Percentiles rank a stretch among this genome's conserved stretches.
These are phyloP conservation scores for Stichodactyla helianthus DNA, from an alignment of 64 coral and sea anemone species.

Conservation along the genomic window DNA sequence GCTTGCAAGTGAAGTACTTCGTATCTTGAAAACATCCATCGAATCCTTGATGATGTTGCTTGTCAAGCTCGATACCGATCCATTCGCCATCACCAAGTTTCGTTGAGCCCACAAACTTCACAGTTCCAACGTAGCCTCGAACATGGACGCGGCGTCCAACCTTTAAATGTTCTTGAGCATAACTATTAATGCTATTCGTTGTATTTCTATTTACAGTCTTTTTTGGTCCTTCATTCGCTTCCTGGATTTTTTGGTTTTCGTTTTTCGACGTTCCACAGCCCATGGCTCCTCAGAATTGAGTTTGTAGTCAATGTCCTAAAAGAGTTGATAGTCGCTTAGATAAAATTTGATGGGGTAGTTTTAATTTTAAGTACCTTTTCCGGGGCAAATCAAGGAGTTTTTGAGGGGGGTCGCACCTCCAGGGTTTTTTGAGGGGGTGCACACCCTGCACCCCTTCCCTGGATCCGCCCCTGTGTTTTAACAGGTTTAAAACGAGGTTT, in stretches of 20 bases:
- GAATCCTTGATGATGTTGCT: conserved; percentile 57
- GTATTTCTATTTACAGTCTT: background rate
- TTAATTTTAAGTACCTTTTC: no score
- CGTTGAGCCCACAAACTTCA: conserved; percentile 64
- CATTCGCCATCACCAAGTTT: conserved; percentile 69
- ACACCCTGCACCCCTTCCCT: no score
- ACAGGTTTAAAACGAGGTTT: no score
- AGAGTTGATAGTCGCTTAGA: no score
- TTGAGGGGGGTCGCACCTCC: no score
- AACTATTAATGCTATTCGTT: conserved; percentile 9
- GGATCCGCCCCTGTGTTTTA: no score
- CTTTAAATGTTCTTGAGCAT: conserved; percentile 16
- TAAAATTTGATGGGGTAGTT: no score
- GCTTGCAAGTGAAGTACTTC: conserved; percentile 58
- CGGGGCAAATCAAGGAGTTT: no score
- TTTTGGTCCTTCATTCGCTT: background rate
- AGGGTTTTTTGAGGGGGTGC: no score
- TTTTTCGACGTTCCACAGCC: conserved; percentile 44
- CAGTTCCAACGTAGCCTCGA: conserved; percentile 75
- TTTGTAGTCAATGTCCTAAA: background rate
- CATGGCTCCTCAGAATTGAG: background rate
- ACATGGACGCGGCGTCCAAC: conserved; percentile 67
- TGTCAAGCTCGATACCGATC: conserved; percentile 71
- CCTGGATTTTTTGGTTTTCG: background rate
- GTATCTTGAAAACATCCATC: conserved; percentile 47